Base-by-base conservation (phyloP, 2,113 vertebrate species). In the Pterocles orientalis region DNA sequence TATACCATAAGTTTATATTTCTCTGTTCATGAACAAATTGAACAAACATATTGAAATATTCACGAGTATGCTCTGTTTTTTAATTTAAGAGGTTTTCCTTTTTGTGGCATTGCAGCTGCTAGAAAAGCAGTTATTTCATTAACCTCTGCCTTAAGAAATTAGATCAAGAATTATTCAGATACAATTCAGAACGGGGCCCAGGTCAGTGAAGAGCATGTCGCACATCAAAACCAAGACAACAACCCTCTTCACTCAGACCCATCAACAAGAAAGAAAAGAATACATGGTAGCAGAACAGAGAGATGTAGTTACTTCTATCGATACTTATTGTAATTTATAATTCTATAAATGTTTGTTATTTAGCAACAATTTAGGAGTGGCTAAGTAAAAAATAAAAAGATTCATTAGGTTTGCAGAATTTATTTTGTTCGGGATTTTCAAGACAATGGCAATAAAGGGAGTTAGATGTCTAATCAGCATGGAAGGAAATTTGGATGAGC, bases 351-450 rank as follows among this genome's bases (percentile, higher is more conserved):
- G 48, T 84, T 78, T 76, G 28, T 41, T 76, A 88, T 78, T 86
- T 81, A 91, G 73, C 66, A 92, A 64, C 41, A 77, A 61, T 54
- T 94, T 66, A 86, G 64, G 66, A 92, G 34, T 61, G 56, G 76
- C 71, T 60, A 78, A 68, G 12, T 45, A 7, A 73, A 78, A 65
- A 88, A 56, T 57, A 71, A 72, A 82, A 90, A 53, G 9, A 90
- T 92, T 94, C 50, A 90, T 47, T 87, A 91, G 10, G 53, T 90
- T 94, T 91, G 77, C 41, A 94, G 70, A 90, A 90, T 94, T 94
- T 0, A 70, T 50, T 51, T 94, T 90, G 57, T 48, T 66, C 56
- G 57, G 33, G 39, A 61, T 91, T 94, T 77, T 89, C 75, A 95
- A 88, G n/a, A n/a, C n/a, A n/a, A n/a, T n/a, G n/a, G n/a, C n/a